Conservation (phyloP, 2,797 vertebrate genomes). For the Sparidentex hasta region DNA sequence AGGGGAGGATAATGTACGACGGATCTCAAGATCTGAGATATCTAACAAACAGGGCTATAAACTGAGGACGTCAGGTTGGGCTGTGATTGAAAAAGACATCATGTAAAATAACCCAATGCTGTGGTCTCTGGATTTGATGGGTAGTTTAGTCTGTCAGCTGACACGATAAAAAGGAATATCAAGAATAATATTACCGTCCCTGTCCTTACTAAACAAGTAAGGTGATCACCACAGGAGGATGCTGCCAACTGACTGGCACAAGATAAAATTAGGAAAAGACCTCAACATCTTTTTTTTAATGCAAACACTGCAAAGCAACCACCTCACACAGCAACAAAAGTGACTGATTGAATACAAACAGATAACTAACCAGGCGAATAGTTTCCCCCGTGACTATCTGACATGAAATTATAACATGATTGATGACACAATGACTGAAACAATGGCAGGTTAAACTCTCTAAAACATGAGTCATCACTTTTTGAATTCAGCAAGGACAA, state of each 20-base stretch:
- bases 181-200: neutral
- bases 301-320: conserved; percentile 3
- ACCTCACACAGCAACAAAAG: neutral
- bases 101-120: neutral
- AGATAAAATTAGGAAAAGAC: neutral
- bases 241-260: neutral
- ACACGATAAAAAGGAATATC: neutral
- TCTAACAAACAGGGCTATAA: conserved; percentile 14
- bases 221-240: neutral
- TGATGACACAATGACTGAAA: neutral
- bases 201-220: neutral
- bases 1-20: neutral
- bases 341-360: neutral
- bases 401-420: neutral
- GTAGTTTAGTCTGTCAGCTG: neutral
- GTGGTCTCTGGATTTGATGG: conserved; percentile 3
- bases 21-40: conserved; percentile 28
- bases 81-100: conserved; percentile 17
- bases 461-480: neutral
- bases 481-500: neutral
- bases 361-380: neutral
- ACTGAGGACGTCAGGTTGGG: conserved; percentile 18
- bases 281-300: neutral
- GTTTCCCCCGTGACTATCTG: neutral
- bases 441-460: neutral